These are phyloP conservation scores for Cottus gobio DNA, from an alignment of 2,113 vertebrate species.

Conservation along the genomic window DNA sequence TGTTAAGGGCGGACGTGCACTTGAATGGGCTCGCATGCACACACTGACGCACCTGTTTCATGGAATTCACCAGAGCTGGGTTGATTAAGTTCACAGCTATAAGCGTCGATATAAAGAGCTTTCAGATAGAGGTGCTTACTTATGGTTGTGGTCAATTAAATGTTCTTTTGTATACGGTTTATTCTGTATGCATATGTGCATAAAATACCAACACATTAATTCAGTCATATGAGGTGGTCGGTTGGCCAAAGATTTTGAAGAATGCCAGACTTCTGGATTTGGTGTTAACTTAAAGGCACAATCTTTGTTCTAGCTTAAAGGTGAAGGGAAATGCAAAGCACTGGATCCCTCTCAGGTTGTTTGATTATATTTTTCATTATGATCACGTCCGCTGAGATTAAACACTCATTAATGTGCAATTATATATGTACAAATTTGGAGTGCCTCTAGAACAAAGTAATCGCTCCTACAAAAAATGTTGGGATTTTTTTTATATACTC, in stretches of 20 bases:
- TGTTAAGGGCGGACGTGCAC: slow-evolving; percentile 40
- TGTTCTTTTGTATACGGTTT: not conserved
- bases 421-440: not conserved
- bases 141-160: not conserved
- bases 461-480: too few species aligned
- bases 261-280: not conserved
- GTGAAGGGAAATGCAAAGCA: not conserved
- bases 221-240: too few species aligned
- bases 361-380: not conserved
- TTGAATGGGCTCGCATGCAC: slow-evolving; percentile 25
- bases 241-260: not conserved
- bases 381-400: not conserved
- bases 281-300: not conserved
- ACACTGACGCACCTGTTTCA: slow-evolving; percentile 64
- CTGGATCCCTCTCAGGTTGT: not conserved
- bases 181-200: not conserved
- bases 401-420: too few species aligned
- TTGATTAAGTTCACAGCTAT: slow-evolving; percentile 48
- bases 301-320: not conserved
- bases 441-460: not conserved
- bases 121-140: not conserved
- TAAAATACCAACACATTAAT: not conserved
- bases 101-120: not conserved
- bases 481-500: too few species aligned
- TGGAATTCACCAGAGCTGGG: slow-evolving; percentile 38